These are phyloP conservation scores for Fistularia tabacaria DNA, from an alignment of 2,797 vertebrate genomes.

Conservation along the genomic window DNA sequence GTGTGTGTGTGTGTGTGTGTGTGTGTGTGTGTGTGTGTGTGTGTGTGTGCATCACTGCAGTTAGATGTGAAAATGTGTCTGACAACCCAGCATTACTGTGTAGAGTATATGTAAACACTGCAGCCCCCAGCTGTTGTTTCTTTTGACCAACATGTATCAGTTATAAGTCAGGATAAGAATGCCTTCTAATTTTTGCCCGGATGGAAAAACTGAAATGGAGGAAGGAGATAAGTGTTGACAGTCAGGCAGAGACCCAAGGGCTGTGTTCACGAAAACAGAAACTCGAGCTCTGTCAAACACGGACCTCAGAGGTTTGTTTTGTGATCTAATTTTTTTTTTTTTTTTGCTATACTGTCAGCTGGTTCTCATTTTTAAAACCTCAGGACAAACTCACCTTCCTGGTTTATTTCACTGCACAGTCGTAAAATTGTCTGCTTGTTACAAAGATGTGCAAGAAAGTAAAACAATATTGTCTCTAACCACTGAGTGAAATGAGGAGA, in stretches of 20 bases:
- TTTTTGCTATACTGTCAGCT: neutral
- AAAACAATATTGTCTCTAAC: no score
- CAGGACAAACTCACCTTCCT: no score
- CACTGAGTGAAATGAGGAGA: no score
- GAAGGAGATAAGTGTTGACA: conserved; percentile 4
- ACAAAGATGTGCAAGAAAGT: no score
- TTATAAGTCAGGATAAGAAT: conserved; percentile 10
- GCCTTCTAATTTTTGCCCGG: conserved; percentile 1
- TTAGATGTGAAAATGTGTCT: neutral
- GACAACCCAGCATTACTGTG: no score
- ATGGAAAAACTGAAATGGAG: conserved; percentile 8
- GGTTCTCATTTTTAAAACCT: no score
- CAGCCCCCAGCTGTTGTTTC: conserved; percentile 17
- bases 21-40: neutral
- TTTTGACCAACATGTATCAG: conserved; percentile 16
- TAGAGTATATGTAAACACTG: conserved; percentile 1
- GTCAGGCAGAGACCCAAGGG: neutral
- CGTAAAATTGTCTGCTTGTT: no score
- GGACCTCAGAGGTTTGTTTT: conserved; percentile 1
- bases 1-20: no score
- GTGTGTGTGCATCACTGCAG: neutral
- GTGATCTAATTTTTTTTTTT: conserved; percentile 12
- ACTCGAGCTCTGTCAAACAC: conserved; percentile 9
- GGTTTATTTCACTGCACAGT: no score
- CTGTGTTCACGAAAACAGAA: conserved; percentile 22